These are phyloP conservation scores for Mormoops blainvillei DNA, from an alignment of 2,113 vertebrate species.

Conservation along the genomic window DNA sequence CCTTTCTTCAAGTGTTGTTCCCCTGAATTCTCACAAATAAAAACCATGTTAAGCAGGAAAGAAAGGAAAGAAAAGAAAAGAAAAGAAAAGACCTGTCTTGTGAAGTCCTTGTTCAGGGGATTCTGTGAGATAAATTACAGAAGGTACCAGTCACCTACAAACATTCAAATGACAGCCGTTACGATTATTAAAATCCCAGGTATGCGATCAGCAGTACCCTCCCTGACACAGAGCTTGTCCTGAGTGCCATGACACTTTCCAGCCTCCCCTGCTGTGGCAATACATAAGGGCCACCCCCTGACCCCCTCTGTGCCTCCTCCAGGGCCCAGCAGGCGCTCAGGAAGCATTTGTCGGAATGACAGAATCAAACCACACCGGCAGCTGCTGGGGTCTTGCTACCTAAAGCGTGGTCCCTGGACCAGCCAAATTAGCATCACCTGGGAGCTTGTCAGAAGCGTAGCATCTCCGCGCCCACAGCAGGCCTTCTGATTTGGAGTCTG, in stretches of 20 bases:
- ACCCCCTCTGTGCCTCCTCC: background rate
- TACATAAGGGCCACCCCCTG: background rate
- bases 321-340: background rate
- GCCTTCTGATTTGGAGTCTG: background rate
- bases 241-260: background rate
- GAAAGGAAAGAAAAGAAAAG: background rate
- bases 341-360: background rate
- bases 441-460: background rate
- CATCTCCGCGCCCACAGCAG: background rate
- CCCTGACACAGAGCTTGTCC: background rate
- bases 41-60: background rate
- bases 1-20: background rate
- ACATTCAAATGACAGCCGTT: background rate
- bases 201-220: background rate
- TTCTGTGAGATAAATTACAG: background rate
- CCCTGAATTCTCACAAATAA: background rate
- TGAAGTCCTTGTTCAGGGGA: background rate
- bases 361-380: background rate
- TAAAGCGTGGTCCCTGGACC: background rate
- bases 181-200: background rate
- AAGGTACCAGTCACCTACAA: background rate
- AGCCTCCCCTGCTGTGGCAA: background rate
- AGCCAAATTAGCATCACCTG: too few relatives aligned
- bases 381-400: background rate
- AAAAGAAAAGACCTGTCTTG: background rate